A percentile compares a stretch with the other conserved stretches of the same genome.
These are phyloP conservation scores for Cathartes aura DNA, from an alignment of 2,113 vertebrate species.

Conservation along the genomic window DNA sequence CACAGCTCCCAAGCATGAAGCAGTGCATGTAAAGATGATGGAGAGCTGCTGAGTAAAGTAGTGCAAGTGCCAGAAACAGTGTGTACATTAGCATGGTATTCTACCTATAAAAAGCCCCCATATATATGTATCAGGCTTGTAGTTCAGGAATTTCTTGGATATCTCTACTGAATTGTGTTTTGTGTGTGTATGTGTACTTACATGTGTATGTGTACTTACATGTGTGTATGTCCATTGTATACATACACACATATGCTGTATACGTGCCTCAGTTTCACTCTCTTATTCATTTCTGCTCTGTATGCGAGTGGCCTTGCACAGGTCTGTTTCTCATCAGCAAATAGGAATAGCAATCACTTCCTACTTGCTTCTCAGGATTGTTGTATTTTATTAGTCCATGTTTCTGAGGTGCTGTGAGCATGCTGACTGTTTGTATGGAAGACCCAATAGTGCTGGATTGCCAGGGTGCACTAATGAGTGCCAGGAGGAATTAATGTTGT, in stretches of 20 bases:
- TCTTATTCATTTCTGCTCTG: neutral
- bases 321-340: neutral
- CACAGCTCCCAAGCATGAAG: neutral
- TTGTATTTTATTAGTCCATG: neutral
- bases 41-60: neutral
- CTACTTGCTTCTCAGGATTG: neutral
- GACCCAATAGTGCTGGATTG: neutral
- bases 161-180: neutral
- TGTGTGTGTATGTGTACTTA: neutral
- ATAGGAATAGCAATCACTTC: neutral
- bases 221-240: neutral
- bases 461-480: neutral
- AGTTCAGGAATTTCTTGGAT: neutral
- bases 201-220: neutral
- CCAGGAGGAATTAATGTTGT: neutral
- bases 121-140: neutral
- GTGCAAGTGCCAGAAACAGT: neutral
- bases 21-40: neutral
- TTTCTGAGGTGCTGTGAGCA: neutral
- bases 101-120: neutral
- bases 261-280: neutral
- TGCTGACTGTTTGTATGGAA: neutral
- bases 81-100: neutral
- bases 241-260: accelerated
- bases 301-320: neutral